Evolutionary conservation across 1,140 invertebrate genomes (phyloP), one percentile per base, ranked within the genome.

Genomic region (Zaprionus ghesquierei): DNA sequence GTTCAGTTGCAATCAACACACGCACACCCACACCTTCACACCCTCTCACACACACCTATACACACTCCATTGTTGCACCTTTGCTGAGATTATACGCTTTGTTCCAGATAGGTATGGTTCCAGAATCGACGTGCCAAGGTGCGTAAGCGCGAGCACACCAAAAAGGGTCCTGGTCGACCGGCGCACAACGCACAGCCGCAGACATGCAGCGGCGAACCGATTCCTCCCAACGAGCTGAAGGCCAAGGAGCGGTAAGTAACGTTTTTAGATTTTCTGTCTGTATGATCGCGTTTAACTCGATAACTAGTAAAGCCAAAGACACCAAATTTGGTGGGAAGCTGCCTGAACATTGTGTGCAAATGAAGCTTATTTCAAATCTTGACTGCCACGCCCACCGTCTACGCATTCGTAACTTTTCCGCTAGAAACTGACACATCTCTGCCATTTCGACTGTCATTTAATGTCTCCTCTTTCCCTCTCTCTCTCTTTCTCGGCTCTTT

Each of bases 121-220:
- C 99, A 99, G 94, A 99, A 99, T 93, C 95, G 99, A 54, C 94
- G 99, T 58, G 99, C 99, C 13, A 99, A 99, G 93, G 99, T 98
- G 98, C 94, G 98, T 63, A 99, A 99, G 94, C 98, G 98, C 93
- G 99, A 99, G 92, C 98, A 99, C 93, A 99, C 98, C 58, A 98
- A 99, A 93, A 99, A 99, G 89, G 98, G 98, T 18, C 98, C 98
- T 1, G 98, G 98, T 0, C 95, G 98, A 92, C 98, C 98, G 44
- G 98, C 98, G 3, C 98, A 99, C 93, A 99, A 99, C 93, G 98
- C 98, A 8, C 98, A 99, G 92, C 98, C 98, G 0, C 98, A 99
- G 91, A 98, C 98, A 33, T 99, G 98, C 93, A 98, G 97, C 75
- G 98, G 98, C 0, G 98, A 99, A 80, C 98, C 98, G 0, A 99